phyloP scores from a whole-genome alignment of 1,140 invertebrate genomes.

The Trichomalopsis sarcophagae region DNA sequence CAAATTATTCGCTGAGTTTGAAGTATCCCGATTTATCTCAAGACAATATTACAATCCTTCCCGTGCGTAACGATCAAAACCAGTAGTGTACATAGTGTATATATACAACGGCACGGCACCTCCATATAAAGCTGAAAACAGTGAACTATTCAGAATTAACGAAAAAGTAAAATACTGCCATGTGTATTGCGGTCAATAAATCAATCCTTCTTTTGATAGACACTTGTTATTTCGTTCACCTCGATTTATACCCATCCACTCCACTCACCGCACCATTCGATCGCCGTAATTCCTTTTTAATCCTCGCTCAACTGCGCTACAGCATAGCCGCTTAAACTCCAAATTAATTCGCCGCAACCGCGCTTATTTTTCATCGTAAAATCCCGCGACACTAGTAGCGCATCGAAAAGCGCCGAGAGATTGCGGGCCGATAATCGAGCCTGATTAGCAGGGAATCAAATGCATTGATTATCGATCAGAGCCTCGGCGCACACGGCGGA shows the following conservation, averaged over 20 bases:
- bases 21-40: too few species aligned
- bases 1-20: too few species aligned
- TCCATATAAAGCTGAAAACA: neutral
- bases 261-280: too few species aligned
- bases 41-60: too few species aligned
- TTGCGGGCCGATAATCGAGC: neutral
- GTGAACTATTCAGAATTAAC: neutral
- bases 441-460: conserved; percentile 39
- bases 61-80: too few species aligned
- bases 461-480: conserved; percentile 44
- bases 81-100: conserved; percentile 12
- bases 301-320: too few species aligned
- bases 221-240: neutral
- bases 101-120: neutral
- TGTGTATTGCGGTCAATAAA: conserved; percentile 20
- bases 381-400: too few species aligned
- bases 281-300: too few species aligned
- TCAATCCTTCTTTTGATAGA: neutral
- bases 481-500: neutral
- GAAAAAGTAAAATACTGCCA: conserved; percentile 1
- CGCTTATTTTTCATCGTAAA: neutral
- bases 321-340: too few species aligned
- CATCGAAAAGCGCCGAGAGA: neutral
- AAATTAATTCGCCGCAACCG: neutral
- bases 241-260: too few species aligned